Evolutionary conservation across 2,113 vertebrate species (phyloP).

Genomic region (Pseudorectes ferrugineus): DNA sequence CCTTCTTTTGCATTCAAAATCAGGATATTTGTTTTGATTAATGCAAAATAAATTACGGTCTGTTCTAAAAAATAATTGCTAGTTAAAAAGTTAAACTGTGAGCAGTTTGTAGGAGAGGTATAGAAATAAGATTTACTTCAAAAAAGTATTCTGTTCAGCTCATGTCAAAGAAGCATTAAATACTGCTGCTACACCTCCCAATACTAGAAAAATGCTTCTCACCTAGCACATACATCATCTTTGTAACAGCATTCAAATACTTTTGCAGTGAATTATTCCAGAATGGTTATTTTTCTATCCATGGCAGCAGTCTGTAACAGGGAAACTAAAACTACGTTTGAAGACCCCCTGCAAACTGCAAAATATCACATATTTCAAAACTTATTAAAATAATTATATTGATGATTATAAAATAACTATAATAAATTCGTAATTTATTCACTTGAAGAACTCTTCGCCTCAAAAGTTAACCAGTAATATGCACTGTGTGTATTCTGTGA

Average conservation of each 20-base stretch:
- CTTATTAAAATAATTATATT: not conserved
- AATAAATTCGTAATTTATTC: not conserved
- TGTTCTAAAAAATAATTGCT: not conserved
- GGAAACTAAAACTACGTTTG: not conserved
- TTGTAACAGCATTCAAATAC: not conserved
- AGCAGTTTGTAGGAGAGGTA: not conserved
- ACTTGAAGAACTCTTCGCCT: not conserved
- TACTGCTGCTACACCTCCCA: not conserved
- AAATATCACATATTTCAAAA: not conserved
- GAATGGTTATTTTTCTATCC: not conserved
- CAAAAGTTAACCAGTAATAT: not conserved
- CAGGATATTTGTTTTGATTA: not conserved
- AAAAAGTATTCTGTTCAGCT: not conserved
- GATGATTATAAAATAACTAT: not conserved
- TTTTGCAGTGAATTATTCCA: not conserved
- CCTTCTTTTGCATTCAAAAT: not conserved
- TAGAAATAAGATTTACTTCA: not conserved
- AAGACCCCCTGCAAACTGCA: not conserved
- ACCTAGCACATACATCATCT: not conserved
- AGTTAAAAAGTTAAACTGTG: not conserved
- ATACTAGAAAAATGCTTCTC: not conserved
- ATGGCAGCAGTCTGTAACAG: not conserved
- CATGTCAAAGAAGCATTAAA: not conserved
- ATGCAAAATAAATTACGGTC: not conserved
- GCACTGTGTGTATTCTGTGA: not conserved